Conservation (phyloP, 2,888 invertebrate species). For the Andrena hattorfiana region DNA sequence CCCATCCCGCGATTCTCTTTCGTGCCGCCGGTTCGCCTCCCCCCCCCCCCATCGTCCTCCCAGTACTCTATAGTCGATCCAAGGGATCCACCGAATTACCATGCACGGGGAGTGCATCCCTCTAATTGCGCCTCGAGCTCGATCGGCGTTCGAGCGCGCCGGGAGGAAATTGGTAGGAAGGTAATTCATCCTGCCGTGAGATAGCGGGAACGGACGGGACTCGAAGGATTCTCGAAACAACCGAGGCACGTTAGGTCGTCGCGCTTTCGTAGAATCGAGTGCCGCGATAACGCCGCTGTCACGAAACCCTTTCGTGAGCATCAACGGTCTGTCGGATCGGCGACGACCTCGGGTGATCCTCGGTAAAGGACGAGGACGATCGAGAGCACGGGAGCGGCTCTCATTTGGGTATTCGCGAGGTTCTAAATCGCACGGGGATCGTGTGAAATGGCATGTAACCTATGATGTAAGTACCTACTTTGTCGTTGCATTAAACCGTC, state of each 20-base stretch:
- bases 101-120: conserved; percentile 73
- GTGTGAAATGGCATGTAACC: not conserved
- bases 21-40: not conserved
- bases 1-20: conserved; percentile 14
- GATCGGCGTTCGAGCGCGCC: conserved; percentile 64
- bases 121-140: conserved; percentile 75
- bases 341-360: conserved; percentile 59
- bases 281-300: conserved; percentile 52
- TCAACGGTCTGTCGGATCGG: conserved; percentile 62
- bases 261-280: conserved; percentile 59
- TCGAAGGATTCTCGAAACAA: conserved; percentile 62
- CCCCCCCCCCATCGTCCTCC: conserved; percentile 7
- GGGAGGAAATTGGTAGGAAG: conserved; percentile 69
- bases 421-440: not conserved
- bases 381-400: not conserved
- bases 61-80: conserved; percentile 18
- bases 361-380: conserved; percentile 16
- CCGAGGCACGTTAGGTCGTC: not conserved
- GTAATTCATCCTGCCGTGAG: conserved; percentile 65
- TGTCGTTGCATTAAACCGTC: no score
- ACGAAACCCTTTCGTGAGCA: conserved; percentile 62
- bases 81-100: conserved; percentile 70
- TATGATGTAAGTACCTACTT: no score
- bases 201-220: conserved; percentile 54
- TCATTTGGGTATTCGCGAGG: not conserved